Base-by-base conservation (phyloP, 2,113 vertebrate species). In the Sebastes fasciatus region DNA sequence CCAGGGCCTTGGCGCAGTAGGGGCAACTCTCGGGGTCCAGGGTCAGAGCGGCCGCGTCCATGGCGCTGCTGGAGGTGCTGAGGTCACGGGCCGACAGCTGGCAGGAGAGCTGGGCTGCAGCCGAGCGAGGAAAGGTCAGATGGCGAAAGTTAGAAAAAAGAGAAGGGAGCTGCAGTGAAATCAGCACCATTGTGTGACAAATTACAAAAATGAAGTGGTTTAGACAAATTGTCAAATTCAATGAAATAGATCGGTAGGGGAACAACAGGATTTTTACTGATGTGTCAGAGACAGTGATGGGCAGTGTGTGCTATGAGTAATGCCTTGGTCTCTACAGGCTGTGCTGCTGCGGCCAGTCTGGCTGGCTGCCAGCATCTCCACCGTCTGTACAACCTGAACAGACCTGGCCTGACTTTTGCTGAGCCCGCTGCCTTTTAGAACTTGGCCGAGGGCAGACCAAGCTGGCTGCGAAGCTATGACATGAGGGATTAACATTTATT, bases 21-120 rank as follows among this genome's bases (percentile, higher is more conserved):
- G 98, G 97, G 87, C 98, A 99, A 85, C 91, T 96, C 86, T 99
- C 97, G 0, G 97, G 96, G 76, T 93, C 96, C 79, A 96, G 92
- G 16, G 96, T 95, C 86, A 96, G 82, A 0, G 93, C 74, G 0
- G 94, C 78, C 0, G 94, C 71, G 6, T 98, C 98, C 85, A 96
- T 92, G 89, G 87, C 83, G 0, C 85, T 90, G 86, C 95, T 98
- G 74, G 93, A 86, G 83, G 93, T 95, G 80, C 95, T 93, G 84
- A 97, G 97, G 91, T 97, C 97, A 67, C 93, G 94, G 7, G 94
- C 94, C 1, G 94, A 93, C 88, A 97, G 95, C 92, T 96, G 97
- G 92, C 96, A 96, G 81, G 96, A 95, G 74, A 96, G 92, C 90
- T 96, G 96, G 88, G 96, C 97, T 93, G 96, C 60, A 84, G 95